phyloP scores from a whole-genome alignment of 2,113 vertebrate genomes.

The Tretioscincus oriximinensis region DNA sequence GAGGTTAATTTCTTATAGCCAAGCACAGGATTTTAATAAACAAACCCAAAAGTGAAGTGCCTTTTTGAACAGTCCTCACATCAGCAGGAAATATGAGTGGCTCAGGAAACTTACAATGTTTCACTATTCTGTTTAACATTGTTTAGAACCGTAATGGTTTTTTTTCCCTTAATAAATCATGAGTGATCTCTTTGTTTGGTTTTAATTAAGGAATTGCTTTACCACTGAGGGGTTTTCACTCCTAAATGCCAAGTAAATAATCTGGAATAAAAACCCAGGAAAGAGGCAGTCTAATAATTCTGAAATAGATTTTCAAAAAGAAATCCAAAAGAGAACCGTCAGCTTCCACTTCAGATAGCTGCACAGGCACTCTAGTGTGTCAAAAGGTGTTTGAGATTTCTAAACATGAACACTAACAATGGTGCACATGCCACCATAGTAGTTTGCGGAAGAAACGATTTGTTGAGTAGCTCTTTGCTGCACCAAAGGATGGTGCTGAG shows the following conservation, averaged over 20 bases:
- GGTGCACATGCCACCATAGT: background rate
- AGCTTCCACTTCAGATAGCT: background rate
- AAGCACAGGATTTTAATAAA: slow-evolving; percentile 82
- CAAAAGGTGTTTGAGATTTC: background rate
- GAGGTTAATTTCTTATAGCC: slow-evolving; percentile 80
- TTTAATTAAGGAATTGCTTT: slow-evolving; percentile 70
- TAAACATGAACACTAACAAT: background rate
- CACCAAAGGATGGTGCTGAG: background rate
- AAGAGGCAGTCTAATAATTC: slow-evolving; percentile 51
- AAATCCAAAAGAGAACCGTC: background rate
- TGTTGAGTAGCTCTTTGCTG: background rate
- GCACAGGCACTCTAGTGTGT: background rate
- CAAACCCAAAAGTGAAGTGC: slow-evolving; percentile 82
- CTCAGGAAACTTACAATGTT: slow-evolving; percentile 73
- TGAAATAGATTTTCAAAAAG: slow-evolving; percentile 27
- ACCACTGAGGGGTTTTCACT: slow-evolving; percentile 64
- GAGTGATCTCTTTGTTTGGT: slow-evolving; percentile 68
- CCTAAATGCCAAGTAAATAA: slow-evolving; percentile 48
- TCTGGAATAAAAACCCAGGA: slow-evolving; percentile 46
- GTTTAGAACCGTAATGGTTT: slow-evolving; percentile 67
- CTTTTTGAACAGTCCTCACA: slow-evolving; percentile 79
- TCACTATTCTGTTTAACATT: slow-evolving; percentile 63
- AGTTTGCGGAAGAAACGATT: background rate
- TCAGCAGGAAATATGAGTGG: slow-evolving; percentile 79
- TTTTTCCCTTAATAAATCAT: slow-evolving; percentile 59